Evolutionary conservation across 2,113 vertebrate genomes (phyloP), one percentile per base, ranked within the genome.

Genomic region (Labeo rohita): DNA sequence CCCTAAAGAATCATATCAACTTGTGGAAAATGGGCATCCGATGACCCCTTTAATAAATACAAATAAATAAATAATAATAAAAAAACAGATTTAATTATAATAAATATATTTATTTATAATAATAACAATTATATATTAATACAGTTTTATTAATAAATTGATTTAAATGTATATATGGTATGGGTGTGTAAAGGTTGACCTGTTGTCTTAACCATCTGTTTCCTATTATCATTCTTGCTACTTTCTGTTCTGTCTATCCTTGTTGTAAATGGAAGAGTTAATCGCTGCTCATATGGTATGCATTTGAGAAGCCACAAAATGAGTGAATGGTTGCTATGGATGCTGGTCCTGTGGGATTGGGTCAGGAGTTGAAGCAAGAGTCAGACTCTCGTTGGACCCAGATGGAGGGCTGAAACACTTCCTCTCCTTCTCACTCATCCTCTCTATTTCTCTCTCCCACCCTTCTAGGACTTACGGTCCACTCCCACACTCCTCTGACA

Each of bases 331-430:
- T 91, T 92, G 85, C 90, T 89, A 89, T 89, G 88, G 87, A 78
- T 45, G 28, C 56, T 23, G 36, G n/a, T 72, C 61, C 82, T 85
- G 79, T 83, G 81, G 87, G 78, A 76, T 84, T 52, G 36, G 74
- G 80, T 86, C 87, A 86, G 65, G 86, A 86, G 90, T 89, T 82
- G 50, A 78, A 89, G 59, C 84, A 75, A 49, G 61, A 86, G 86
- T 89, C 87, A 87, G 88, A 80, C 85, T 85, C 80, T 85, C 16
- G 85, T 75, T 89, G 34, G 72, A 77, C 84, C 90, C 90, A 91
- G 90, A 92, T 92, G 90, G 91, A 91, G 87, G 47, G 83, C 70
- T 82, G 28, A 72, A 86, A 88, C 18, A 73, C 87, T 86, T 88
- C 87, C 88, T 85, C 85, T 83, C 81, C 80, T 86, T 16, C 68